Evolutionary conservation across 1,140 invertebrate species (phyloP).

Genomic region (Macrobrachium nipponense): DNA sequence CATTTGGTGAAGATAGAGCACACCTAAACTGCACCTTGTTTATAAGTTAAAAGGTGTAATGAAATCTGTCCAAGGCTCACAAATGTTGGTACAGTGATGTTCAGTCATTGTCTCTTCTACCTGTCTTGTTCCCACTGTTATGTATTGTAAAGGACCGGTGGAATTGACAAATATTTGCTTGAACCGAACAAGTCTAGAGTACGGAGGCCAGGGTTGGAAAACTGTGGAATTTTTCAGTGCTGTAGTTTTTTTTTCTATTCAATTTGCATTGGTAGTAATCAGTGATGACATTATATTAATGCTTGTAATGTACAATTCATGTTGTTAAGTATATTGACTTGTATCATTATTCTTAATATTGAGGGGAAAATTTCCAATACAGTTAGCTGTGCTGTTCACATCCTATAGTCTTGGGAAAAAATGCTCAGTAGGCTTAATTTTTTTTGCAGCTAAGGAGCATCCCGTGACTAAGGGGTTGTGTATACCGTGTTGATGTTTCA

Average conservation of each 20-base stretch:
- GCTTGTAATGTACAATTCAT: slow-evolving; percentile 61
- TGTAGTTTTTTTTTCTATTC: slow-evolving; percentile 10
- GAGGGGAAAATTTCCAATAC: slow-evolving; percentile 24
- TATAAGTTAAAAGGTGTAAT: too few species aligned
- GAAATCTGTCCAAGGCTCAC: slow-evolving; percentile 31
- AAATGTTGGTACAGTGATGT: slow-evolving; percentile 31
- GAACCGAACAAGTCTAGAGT: too few species aligned
- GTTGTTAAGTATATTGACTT: slow-evolving; percentile 60
- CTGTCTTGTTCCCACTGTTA: slow-evolving; percentile 17
- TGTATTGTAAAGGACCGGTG: background rate
- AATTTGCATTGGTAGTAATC: slow-evolving; percentile 46
- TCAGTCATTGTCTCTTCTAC: slow-evolving; percentile 42
- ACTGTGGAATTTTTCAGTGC: background rate
- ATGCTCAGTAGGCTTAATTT: background rate
- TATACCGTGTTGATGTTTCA: slow-evolving; percentile 50
- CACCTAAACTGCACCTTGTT: too few species aligned
- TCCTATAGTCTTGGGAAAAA: slow-evolving; percentile 31
- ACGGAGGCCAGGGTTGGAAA: slow-evolving; percentile 34
- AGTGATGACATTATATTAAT: slow-evolving; percentile 52
- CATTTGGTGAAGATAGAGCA: too few species aligned
- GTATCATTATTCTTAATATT: slow-evolving; percentile 21
- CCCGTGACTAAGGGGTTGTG: slow-evolving; percentile 31
- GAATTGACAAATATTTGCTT: too few species aligned
- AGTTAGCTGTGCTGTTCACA: slow-evolving; percentile 30
- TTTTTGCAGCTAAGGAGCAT: slow-evolving; percentile 22